phyloP scores from a whole-genome alignment of 2,888 invertebrate species.

The Pachydiplax longipennis region DNA sequence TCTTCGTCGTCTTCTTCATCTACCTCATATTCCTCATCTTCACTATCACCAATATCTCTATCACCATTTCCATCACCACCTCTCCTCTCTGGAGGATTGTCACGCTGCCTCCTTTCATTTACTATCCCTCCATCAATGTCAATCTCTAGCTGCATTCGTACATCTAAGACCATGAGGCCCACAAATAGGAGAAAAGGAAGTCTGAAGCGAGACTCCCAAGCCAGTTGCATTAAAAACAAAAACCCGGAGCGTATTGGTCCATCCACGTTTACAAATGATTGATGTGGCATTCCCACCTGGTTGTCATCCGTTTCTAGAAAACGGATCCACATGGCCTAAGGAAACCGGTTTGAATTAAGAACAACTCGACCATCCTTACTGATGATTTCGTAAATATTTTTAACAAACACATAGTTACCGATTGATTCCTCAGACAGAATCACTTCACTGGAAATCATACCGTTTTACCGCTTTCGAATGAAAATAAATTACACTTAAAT shows the following conservation, averaged over 20 bases:
- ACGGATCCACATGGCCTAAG: neutral
- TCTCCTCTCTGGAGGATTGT: neutral
- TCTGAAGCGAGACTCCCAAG: constrained; percentile 73
- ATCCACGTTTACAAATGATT: constrained; percentile 22
- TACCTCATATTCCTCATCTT: neutral
- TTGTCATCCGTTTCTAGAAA: constrained; percentile 25
- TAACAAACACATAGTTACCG: neutral
- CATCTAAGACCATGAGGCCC: constrained; percentile 71
- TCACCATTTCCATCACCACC: neutral
- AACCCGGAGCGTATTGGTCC: constrained; percentile 57
- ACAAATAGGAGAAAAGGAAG: constrained; percentile 72
- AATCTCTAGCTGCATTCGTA: constrained; percentile 72
- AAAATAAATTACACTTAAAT: neutral
- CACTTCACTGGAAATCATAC: neutral
- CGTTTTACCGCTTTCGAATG: neutral
- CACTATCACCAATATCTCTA: neutral
- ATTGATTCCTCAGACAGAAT: neutral
- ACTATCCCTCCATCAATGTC: constrained; percentile 63
- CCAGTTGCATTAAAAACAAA: constrained; percentile 73
- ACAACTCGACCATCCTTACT: neutral
- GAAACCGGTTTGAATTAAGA: neutral
- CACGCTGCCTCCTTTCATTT: neutral
- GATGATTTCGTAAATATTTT: neutral
- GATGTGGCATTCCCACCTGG: constrained; percentile 1
- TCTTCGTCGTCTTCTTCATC: constrained; percentile 29